Base-by-base conservation (phyloP, 2,113 vertebrate genomes). In the Theristicus caerulescens region DNA sequence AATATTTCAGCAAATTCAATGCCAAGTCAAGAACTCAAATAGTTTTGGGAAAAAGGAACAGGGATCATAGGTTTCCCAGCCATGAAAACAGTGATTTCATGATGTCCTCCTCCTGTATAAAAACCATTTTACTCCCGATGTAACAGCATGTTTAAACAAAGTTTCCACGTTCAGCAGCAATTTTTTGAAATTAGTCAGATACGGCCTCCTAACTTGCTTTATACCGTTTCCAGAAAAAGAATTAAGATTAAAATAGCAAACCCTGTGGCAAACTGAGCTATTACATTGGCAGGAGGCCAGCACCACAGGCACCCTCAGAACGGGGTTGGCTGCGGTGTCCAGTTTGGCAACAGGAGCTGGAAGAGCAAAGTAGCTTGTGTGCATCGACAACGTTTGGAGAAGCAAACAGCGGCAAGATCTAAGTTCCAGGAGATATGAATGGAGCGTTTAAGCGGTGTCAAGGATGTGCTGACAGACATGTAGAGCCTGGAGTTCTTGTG, bases 381-480 rank as follows among this genome's bases (percentile, higher is more conserved):
- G 5, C 51, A 69, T 11, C 71, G 9, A 40, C 31, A 3, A 12
- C 3, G 0, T 6, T 5, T 0, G 1, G 44, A 42, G 66, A 14
- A 74, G 61, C 13, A 8, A 80, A 62, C 2, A 0, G 44, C 22
- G 0, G 52, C 40, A 1, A 82, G 87, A 58, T 25, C 67, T 1
- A 36, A 54, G 73, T 24, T 0, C 12, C 16, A 14, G 62, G 57
- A 44, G 78, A 21, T 16, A 34, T 0, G 89, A 76, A 79, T 4
- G 78, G 25, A 88, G 77, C 58, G 5, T 11, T 58, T 14, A n/a
- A 79, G 1, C 0, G 0, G 77, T 24, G 57, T 62, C 61, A 65
- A 72, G 91, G 94, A 94, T 78, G 93, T 93, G 96, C 90, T 93
- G 94, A 96, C 93, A 93, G 83, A 91, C 46, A 32, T 36, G 62